A percentile compares a stretch with the other conserved stretches of the same genome.
These are phyloP conservation scores for Ascaphus truei DNA, from an alignment of 2,113 vertebrate species.

Conservation along the genomic window DNA sequence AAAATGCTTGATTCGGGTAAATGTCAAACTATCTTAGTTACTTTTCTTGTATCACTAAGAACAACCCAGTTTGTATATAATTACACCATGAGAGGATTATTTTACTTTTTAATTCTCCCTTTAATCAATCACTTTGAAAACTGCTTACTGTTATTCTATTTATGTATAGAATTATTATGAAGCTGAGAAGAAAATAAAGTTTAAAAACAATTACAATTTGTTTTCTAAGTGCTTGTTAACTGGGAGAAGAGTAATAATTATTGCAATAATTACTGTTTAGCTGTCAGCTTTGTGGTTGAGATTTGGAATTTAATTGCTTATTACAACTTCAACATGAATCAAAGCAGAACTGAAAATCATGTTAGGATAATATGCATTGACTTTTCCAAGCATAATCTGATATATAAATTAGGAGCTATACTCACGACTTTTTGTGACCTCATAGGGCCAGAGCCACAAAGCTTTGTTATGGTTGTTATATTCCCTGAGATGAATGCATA, in stretches of 20 bases:
- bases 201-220: conserved; percentile 16
- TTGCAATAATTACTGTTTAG: conserved; percentile 22
- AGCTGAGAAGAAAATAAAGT: conserved; percentile 1
- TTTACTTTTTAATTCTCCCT: background rate
- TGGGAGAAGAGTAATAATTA: conserved; percentile 19
- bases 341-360: conserved; percentile 7
- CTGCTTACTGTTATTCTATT: background rate
- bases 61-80: no score
- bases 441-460: no score
- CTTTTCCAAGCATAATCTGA: conserved; percentile 5
- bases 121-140: background rate
- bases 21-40: no score
- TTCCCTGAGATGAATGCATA: no score
- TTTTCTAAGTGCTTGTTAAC: conserved; percentile 23
- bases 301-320: conserved; percentile 21
- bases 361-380: background rate
- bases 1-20: no score
- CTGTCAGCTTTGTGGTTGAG: conserved; percentile 10
- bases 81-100: no score
- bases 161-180: background rate
- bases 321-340: conserved; percentile 23
- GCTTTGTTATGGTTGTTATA: no score
- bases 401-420: background rate
- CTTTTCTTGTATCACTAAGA: no score
- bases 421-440: background rate